Percentiles rank a stretch among this genome's conserved stretches.
Conservation (phyloP, 2,113 vertebrate species). For the Parotia lawesii region DNA sequence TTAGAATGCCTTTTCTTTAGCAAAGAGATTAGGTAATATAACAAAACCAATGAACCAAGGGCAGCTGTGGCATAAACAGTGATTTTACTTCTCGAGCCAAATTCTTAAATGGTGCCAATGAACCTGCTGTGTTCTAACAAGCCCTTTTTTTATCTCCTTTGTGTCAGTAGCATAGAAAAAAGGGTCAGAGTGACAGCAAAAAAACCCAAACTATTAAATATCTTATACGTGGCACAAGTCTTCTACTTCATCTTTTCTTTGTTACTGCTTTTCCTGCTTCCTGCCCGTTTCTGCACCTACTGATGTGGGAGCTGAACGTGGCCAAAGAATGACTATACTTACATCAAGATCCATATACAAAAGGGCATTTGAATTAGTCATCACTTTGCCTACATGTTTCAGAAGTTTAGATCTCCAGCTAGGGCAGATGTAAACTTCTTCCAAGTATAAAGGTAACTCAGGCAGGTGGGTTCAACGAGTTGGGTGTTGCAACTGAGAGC, state of each 20-base stretch:
- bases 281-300: neutral
- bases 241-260: neutral
- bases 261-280: neutral
- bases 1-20: constrained; percentile 14
- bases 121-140: neutral
- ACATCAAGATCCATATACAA: neutral
- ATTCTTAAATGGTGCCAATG: neutral
- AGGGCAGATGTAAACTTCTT: neutral
- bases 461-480: neutral
- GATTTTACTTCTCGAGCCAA: neutral
- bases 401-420: neutral
- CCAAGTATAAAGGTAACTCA: neutral
- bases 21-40: neutral
- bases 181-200: neutral
- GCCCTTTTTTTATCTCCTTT: neutral
- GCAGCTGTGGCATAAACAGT: neutral
- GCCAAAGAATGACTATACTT: neutral
- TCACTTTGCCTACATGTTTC: neutral
- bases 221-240: neutral
- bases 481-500: neutral
- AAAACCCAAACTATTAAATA: neutral
- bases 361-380: neutral
- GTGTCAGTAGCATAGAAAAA: neutral
- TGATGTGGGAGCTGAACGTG: neutral
- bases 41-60: neutral